A percentile compares a stretch with the other conserved stretches of the same genome.
phyloP scores from a whole-genome alignment of 2,113 vertebrate genomes.

The Chrysochloris asiatica region DNA sequence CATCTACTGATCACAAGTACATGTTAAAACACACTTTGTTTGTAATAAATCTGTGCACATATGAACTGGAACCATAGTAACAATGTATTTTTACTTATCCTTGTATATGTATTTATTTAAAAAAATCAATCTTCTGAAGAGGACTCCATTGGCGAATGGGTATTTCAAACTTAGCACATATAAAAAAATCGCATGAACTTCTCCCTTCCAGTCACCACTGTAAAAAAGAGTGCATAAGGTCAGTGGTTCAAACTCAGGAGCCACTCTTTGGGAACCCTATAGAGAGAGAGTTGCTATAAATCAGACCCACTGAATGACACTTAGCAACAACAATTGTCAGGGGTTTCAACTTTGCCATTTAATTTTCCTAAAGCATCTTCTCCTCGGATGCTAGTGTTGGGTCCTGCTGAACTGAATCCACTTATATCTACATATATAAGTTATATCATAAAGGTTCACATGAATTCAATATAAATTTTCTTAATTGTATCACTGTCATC shows the following conservation, averaged over 20 bases:
- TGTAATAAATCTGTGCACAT: no score
- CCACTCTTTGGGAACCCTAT: no score
- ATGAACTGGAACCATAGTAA: no score
- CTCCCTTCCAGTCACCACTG: background rate
- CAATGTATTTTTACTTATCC: no score
- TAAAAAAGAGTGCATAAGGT: background rate
- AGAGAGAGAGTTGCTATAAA: no score
- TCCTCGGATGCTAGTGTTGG: background rate
- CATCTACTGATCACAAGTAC: no score
- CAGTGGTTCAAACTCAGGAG: no score
- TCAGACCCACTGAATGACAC: no score
- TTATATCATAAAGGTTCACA: slow-evolving; percentile 23
- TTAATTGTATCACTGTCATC: slow-evolving; percentile 30
- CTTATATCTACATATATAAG: background rate
- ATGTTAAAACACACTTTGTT: no score
- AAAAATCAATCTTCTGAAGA: background rate
- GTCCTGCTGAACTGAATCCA: background rate
- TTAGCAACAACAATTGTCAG: no score
- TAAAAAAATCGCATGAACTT: background rate
- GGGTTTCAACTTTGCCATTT: background rate
- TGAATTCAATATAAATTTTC: background rate
- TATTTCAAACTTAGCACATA: background rate
- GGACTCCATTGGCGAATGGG: background rate
- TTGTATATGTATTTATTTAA: background rate
- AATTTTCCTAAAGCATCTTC: background rate